Percentiles rank a stretch among this genome's conserved stretches.
These are phyloP conservation scores for Thaumatotibia leucotreta DNA, from an alignment of 1,140 invertebrate species.

Conservation along the genomic window DNA sequence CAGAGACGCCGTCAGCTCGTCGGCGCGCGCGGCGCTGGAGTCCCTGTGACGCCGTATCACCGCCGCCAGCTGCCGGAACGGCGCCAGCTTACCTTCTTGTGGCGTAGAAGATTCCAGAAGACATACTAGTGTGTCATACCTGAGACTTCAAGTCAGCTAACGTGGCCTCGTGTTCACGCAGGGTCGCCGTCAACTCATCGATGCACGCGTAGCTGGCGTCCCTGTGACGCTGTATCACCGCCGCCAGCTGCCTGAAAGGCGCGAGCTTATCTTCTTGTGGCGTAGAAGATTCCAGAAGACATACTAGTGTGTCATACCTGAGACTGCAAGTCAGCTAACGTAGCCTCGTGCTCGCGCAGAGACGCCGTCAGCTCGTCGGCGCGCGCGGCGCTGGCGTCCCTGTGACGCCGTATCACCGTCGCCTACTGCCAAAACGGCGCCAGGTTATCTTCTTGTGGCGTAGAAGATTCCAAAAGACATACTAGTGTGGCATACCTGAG, in stretches of 20 bases:
- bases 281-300: slow-evolving; percentile 34
- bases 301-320: slow-evolving; percentile 56
- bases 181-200: slow-evolving; percentile 79
- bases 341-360: slow-evolving; percentile 77
- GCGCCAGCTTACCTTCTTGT: neutral
- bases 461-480: slow-evolving; percentile 26
- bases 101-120: neutral
- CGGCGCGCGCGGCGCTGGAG: slow-evolving; percentile 51
- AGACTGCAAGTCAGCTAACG: slow-evolving; percentile 74
- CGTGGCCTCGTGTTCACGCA: slow-evolving; percentile 77
- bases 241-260: slow-evolving; percentile 90
- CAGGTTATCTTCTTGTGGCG: slow-evolving; percentile 82
- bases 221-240: slow-evolving; percentile 88
- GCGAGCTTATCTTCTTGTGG: slow-evolving; percentile 84
- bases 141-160: slow-evolving; percentile 75
- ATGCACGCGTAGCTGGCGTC: slow-evolving; percentile 83
- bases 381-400: slow-evolving; percentile 83
- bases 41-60: no score
- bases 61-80: neutral
- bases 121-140: no score
- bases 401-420: slow-evolving; percentile 87
- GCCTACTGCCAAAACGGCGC: slow-evolving; percentile 91
- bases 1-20: slow-evolving; percentile 80
- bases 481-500: slow-evolving; percentile 55
- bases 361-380: slow-evolving; percentile 81